Evolutionary conservation across 2,888 invertebrate genomes (phyloP).

Genomic region (Caenorhabditis sinica): DNA sequence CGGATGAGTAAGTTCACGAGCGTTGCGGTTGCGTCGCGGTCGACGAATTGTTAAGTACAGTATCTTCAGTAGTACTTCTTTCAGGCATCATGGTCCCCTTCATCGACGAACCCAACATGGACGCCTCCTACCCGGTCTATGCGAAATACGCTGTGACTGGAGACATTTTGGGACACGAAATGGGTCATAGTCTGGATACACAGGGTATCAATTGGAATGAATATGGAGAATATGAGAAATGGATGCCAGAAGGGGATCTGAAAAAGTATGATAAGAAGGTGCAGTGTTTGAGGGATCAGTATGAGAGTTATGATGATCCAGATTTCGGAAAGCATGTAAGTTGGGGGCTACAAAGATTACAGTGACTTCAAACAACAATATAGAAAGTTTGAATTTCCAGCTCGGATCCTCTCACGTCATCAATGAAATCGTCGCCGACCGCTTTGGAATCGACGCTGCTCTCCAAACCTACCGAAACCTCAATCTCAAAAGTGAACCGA

Average conservation of each 20-base stretch:
- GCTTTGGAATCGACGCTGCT: constrained; percentile 83
- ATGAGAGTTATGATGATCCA: constrained; percentile 87
- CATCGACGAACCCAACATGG: constrained; percentile 11
- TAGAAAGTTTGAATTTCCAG: background rate
- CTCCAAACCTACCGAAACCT: constrained; percentile 58
- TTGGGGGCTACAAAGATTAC: background rate
- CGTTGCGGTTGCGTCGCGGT: too few species aligned
- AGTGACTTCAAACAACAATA: too few species aligned
- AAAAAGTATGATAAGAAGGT: constrained; percentile 91
- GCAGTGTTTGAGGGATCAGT: constrained; percentile 93
- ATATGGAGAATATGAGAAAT: constrained; percentile 92
- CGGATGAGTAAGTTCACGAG: background rate
- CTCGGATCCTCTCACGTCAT: constrained; percentile 68
- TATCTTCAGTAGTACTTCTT: too few species aligned
- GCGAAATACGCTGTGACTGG: constrained; percentile 13
- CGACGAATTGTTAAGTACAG: too few species aligned
- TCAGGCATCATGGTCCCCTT: constrained; percentile 11
- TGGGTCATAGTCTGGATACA: constrained; percentile 85
- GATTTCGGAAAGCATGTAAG: constrained; percentile 75
- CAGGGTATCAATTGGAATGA: constrained; percentile 89
- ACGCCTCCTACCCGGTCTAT: constrained; percentile 6
- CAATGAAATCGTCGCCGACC: constrained; percentile 84
- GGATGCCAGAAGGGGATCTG: constrained; percentile 97
- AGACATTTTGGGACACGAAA: constrained; percentile 15
- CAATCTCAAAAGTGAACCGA: background rate